Percentiles rank a stretch among this genome's conserved stretches.
Conservation (phyloP, 2,113 vertebrate species). For the Paedocypris sp. region DNA sequence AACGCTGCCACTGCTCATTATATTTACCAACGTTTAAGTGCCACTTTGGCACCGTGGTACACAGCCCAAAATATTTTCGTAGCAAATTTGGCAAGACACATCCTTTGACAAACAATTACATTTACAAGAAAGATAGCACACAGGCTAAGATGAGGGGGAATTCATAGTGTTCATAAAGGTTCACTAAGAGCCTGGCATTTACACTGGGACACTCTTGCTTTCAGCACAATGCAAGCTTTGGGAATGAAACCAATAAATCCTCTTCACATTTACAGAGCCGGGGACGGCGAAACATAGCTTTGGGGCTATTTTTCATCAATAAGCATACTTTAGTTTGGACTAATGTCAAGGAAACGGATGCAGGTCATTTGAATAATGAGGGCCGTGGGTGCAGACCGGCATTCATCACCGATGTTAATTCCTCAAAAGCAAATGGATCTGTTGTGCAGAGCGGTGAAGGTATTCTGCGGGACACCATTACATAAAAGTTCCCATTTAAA, state of each 20-base stretch:
- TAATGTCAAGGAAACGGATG: constrained; percentile 17
- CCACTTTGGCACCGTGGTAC: constrained; percentile 27
- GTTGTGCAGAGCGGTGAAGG: background rate
- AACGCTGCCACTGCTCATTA: constrained; percentile 47
- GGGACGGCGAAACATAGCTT: constrained; percentile 37
- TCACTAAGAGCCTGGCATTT: constrained; percentile 46
- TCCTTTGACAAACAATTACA: constrained; percentile 25
- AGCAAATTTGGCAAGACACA: constrained; percentile 26
- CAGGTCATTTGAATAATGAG: constrained; percentile 22
- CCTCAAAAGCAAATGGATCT: background rate
- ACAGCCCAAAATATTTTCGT: constrained; percentile 26
- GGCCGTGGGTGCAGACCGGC: background rate
- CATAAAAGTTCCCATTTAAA: too few species aligned
- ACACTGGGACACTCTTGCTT: constrained; percentile 25
- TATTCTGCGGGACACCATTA: too few species aligned
- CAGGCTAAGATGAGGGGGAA: constrained; percentile 8
- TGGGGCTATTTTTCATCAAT: constrained; percentile 35
- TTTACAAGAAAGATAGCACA: constrained; percentile 24
- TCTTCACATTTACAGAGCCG: constrained; percentile 20
- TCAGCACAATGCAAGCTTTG: constrained; percentile 24
- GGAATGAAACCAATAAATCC: constrained; percentile 35
- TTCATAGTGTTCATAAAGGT: constrained; percentile 40
- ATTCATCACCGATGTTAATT: background rate
- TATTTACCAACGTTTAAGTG: constrained; percentile 34
- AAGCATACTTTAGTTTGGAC: constrained; percentile 37